Percentiles rank a stretch among this genome's conserved stretches.
These are phyloP conservation scores for Alethe castanea DNA, from an alignment of 2,113 vertebrate species.

Conservation along the genomic window DNA sequence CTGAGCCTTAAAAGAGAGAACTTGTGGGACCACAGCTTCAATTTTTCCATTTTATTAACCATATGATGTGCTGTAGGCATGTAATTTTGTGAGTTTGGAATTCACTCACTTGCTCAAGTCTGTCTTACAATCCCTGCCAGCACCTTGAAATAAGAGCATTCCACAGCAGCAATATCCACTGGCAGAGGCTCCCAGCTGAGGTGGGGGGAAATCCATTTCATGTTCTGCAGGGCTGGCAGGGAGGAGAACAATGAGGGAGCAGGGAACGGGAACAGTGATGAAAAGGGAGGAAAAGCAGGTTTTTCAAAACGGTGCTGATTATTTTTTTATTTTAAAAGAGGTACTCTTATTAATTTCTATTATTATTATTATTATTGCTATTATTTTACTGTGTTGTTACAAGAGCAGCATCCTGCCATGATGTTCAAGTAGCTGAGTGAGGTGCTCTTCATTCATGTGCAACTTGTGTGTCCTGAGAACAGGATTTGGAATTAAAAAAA, in stretches of 20 bases:
- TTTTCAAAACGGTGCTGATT: background rate
- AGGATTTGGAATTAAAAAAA: background rate
- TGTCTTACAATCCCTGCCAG: background rate
- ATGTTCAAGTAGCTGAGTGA: background rate
- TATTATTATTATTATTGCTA: background rate
- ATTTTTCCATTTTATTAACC: constrained; percentile 60
- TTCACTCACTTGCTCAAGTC: background rate
- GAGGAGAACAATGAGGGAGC: background rate
- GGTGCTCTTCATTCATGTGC: background rate
- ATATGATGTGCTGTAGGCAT: constrained; percentile 9
- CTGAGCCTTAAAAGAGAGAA: constrained; percentile 26
- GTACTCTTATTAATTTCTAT: background rate
- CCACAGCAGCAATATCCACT: background rate
- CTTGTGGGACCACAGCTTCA: background rate
- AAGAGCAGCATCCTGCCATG: background rate
- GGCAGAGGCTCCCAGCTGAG: background rate
- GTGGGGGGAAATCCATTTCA: background rate
- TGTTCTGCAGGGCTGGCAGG: background rate
- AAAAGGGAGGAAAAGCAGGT: background rate
- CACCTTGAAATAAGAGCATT: constrained; percentile 14
- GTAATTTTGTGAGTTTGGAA: constrained; percentile 1
- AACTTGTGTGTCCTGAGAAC: background rate
- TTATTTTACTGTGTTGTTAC: background rate
- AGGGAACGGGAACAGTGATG: background rate
- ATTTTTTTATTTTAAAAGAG: background rate